Evolutionary conservation across 2,888 invertebrate genomes (phyloP).

Genomic region (Nephrocerus scutellatus): DNA sequence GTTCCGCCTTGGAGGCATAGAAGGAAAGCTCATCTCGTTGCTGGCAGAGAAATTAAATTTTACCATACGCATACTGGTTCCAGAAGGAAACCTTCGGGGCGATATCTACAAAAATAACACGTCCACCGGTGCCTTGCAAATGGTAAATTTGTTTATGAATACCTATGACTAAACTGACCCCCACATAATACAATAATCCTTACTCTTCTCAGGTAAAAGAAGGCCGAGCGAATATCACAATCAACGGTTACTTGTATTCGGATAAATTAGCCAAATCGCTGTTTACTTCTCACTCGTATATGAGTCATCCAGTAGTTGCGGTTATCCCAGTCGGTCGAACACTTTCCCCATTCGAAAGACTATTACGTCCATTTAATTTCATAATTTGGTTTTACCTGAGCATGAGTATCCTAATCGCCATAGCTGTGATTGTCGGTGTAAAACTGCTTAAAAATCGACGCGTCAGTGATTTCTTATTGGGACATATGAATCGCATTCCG

Average conservation of each 20-base stretch:
- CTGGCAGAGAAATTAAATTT: constrained; percentile 40
- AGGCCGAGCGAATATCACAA: constrained; percentile 33
- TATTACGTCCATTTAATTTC: constrained; percentile 34
- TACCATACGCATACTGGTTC: constrained; percentile 25
- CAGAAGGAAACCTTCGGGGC: constrained; percentile 26
- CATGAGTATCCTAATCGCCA: constrained; percentile 24
- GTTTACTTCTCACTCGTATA: constrained; percentile 31
- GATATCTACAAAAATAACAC: constrained; percentile 32
- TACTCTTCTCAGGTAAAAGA: constrained; percentile 27
- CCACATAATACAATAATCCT: too few relatives aligned
- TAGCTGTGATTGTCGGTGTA: constrained; percentile 25
- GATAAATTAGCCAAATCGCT: constrained; percentile 25
- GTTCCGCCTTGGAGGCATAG: constrained; percentile 36
- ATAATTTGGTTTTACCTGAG: constrained; percentile 35
- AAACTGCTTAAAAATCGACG: constrained; percentile 21
- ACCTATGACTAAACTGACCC: too few relatives aligned
- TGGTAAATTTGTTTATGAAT: constrained; percentile 25
- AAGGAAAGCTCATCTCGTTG: constrained; percentile 33
- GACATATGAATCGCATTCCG: constrained; percentile 29
- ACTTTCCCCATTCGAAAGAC: constrained; percentile 31
- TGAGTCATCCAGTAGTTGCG: constrained; percentile 30
- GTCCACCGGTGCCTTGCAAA: constrained; percentile 32
- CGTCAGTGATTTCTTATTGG: constrained; percentile 29
- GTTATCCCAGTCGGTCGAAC: constrained; percentile 30
- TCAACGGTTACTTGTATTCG: constrained; percentile 31